These are phyloP conservation scores for Nysson spinosus DNA, from an alignment of 2,888 invertebrate species.

Conservation along the genomic window DNA sequence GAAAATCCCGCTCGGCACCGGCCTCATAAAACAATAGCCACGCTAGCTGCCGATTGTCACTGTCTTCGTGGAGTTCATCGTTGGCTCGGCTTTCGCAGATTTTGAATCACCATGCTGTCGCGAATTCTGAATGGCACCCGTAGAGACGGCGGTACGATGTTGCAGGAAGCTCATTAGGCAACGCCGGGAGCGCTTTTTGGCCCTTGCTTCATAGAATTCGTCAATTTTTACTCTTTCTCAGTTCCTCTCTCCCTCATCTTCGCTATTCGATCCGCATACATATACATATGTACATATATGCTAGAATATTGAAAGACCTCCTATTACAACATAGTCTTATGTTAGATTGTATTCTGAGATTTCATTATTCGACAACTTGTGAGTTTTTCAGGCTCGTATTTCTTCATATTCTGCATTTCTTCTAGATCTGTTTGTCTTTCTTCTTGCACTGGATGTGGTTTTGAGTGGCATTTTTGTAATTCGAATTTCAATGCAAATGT, in stretches of 20 bases:
- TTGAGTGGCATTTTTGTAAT: no score
- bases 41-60: conserved; percentile 56
- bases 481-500: conserved; percentile 65
- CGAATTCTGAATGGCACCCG: conserved; percentile 47
- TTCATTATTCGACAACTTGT: no score
- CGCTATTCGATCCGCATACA: neutral
- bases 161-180: conserved; percentile 77
- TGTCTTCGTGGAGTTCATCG: conserved; percentile 31
- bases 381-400: no score
- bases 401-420: no score
- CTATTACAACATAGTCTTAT: neutral
- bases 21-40: conserved; percentile 49
- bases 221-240: conserved; percentile 43
- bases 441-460: no score
- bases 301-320: no score
- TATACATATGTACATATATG: conserved; percentile 10
- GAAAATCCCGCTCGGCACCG: conserved; percentile 38
- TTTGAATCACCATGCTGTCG: conserved; percentile 47
- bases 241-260: neutral
- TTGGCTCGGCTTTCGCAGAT: conserved; percentile 28
- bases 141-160: conserved; percentile 49
- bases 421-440: no score
- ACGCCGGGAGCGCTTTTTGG: conserved; percentile 70
- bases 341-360: no score
- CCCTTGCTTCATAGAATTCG: conserved; percentile 56